Evolutionary conservation across 2,797 vertebrate species (phyloP).

Genomic region (Phaenicophaeus curvirostris): DNA sequence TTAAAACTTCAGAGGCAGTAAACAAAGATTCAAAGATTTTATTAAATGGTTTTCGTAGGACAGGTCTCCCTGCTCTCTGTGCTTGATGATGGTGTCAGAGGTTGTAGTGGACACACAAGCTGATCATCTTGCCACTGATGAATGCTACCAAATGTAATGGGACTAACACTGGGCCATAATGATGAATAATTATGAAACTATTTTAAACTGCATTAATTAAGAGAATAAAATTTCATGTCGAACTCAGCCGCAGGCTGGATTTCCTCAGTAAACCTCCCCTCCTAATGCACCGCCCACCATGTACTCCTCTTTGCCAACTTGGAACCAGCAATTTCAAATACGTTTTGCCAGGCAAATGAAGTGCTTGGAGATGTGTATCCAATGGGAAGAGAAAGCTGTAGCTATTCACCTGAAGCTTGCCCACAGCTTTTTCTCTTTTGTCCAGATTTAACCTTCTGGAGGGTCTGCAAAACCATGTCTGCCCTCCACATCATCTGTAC

Average conservation of each 20-base stretch:
- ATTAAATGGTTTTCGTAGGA: not conserved
- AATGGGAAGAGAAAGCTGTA: not conserved
- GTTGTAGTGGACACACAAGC: not conserved
- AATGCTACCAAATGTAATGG: not conserved
- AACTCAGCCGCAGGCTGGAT: not conserved
- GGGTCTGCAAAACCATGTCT: not conserved
- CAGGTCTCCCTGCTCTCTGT: not conserved
- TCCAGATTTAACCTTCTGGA: not conserved
- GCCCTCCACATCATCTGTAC: not conserved
- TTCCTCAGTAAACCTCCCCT: not conserved
- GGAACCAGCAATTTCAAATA: not conserved
- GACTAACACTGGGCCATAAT: accelerated
- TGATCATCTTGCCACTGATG: not conserved
- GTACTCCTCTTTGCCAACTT: not conserved
- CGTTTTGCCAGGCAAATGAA: not conserved
- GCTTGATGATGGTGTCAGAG: not conserved
- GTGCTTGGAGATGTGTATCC: not conserved
- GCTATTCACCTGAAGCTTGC: not conserved
- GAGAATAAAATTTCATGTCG: not conserved
- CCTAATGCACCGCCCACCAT: accelerated
- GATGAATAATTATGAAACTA: not conserved
- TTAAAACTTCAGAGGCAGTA: not conserved
- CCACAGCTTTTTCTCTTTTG: not conserved
- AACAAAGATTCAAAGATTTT: not conserved
- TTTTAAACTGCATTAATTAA: not conserved